A percentile compares a stretch with the other conserved stretches of the same genome.
Evolutionary conservation across 2,888 invertebrate species (phyloP).

Genomic region (Loripinus fragilis): DNA sequence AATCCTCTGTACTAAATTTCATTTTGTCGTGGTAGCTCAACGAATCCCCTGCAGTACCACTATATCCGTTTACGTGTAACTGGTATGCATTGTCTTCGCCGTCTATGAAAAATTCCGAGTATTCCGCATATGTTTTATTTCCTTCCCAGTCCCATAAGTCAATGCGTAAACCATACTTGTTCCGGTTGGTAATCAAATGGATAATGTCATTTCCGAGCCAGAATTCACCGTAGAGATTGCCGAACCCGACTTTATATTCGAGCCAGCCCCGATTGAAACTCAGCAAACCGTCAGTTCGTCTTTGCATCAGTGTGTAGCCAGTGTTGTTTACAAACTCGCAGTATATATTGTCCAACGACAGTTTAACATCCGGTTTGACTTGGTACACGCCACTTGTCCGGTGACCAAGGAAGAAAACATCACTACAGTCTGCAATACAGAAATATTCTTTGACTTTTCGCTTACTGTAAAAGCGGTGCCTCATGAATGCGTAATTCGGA

Average conservation of each 20-base stretch:
- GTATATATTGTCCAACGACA: conserved; percentile 73
- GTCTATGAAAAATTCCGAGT: conserved; percentile 75
- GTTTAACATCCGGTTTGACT: conserved; percentile 68
- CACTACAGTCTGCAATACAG: conserved; percentile 79
- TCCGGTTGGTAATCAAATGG: conserved; percentile 73
- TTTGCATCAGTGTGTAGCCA: conserved; percentile 79
- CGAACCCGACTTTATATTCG: conserved; percentile 82
- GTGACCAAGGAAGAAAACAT: conserved; percentile 72
- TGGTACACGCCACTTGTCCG: conserved; percentile 76
- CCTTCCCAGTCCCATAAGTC: conserved; percentile 83
- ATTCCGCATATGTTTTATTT: conserved; percentile 76
- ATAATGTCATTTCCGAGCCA: conserved; percentile 81
- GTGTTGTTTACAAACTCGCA: conserved; percentile 79
- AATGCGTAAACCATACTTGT: conserved; percentile 77
- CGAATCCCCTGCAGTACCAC: conserved; percentile 80
- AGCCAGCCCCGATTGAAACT: conserved; percentile 79
- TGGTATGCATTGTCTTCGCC: conserved; percentile 74
- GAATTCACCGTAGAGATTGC: conserved; percentile 81
- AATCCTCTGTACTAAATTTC: conserved; percentile 82
- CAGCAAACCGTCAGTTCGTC: conserved; percentile 78
- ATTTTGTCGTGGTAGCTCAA: conserved; percentile 80
- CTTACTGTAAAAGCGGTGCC: no score
- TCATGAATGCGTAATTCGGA: no score
- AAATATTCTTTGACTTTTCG: no score
- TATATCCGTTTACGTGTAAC: conserved; percentile 73